phyloP scores from a whole-genome alignment of 2,888 invertebrate genomes.

The Ypsolopha scabrella region DNA sequence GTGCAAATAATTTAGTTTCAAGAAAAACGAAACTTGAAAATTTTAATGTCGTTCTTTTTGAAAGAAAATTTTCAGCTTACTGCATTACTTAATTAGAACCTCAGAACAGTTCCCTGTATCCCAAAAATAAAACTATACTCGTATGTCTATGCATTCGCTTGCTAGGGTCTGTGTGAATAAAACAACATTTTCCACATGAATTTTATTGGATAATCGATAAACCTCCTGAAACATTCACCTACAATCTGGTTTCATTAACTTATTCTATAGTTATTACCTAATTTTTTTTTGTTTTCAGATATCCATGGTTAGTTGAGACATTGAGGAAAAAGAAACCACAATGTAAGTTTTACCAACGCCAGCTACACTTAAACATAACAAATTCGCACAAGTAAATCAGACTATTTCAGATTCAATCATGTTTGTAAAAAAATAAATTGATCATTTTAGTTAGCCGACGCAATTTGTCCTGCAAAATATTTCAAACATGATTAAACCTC shows the following conservation, averaged over 20 bases:
- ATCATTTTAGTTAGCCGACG: not conserved
- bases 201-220: slow-evolving; percentile 64
- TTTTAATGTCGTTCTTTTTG: too few relatives aligned
- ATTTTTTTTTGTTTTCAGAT: not conserved
- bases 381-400: slow-evolving; percentile 1
- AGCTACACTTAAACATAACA: not conserved
- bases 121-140: not conserved
- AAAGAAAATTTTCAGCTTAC: too few relatives aligned
- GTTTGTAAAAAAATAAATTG: not conserved
- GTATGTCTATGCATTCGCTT: not conserved
- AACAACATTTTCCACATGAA: slow-evolving; percentile 64
- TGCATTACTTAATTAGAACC: too few relatives aligned
- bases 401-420: not conserved
- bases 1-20: too few relatives aligned
- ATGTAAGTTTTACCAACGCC: not conserved
- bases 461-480: not conserved
- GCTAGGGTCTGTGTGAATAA: slow-evolving; percentile 28
- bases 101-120: not conserved
- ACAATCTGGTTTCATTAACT: slow-evolving; percentile 14
- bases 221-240: slow-evolving; percentile 42
- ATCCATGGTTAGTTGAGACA: not conserved
- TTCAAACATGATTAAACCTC: slow-evolving; percentile 2
- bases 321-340: not conserved
- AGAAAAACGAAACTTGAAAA: too few relatives aligned
- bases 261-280: slow-evolving; percentile 2